Evolutionary conservation across 2,888 invertebrate genomes (phyloP).

Genomic region (Tetheella fluctuosa): DNA sequence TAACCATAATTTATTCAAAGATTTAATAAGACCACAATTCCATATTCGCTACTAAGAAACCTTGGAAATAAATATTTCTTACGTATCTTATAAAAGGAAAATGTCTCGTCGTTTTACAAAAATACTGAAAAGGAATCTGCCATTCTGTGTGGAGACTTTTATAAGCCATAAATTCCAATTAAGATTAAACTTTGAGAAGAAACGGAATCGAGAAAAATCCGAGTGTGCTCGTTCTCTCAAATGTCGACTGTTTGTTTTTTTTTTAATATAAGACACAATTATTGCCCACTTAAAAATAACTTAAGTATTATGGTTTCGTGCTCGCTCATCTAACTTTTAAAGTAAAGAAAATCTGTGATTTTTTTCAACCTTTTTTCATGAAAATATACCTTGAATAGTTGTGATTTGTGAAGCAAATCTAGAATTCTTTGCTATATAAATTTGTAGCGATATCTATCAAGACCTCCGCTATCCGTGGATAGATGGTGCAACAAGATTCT

Average conservation of each 20-base stretch:
- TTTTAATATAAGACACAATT: not conserved
- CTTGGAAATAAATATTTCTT: constrained; percentile 8
- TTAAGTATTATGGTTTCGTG: not conserved
- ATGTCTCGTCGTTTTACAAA: not conserved
- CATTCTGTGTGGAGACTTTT: constrained; percentile 9
- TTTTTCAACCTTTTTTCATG: too few species aligned
- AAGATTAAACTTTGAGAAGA: constrained; percentile 6
- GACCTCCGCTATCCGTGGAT: too few species aligned
- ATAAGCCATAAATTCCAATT: constrained; percentile 9
- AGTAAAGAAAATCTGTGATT: too few species aligned
- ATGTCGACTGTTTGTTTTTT: not conserved
- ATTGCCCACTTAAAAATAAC: not conserved
- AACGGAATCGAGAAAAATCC: constrained; percentile 4
- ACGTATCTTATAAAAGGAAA: constrained; percentile 8
- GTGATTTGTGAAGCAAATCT: too few species aligned
- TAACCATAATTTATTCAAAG: not conserved
- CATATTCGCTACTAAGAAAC: not conserved
- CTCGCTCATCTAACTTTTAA: too few species aligned
- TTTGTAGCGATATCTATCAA: too few species aligned
- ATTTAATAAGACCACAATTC: constrained; percentile 1
- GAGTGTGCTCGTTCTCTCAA: not conserved
- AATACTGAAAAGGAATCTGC: constrained; percentile 9
- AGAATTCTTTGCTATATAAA: too few species aligned
- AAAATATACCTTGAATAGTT: too few species aligned
- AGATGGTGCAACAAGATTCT: too few species aligned